These are phyloP conservation scores for Lordiphosa clarofinis DNA, from an alignment of 1,140 invertebrate genomes.

Conservation along the genomic window DNA sequence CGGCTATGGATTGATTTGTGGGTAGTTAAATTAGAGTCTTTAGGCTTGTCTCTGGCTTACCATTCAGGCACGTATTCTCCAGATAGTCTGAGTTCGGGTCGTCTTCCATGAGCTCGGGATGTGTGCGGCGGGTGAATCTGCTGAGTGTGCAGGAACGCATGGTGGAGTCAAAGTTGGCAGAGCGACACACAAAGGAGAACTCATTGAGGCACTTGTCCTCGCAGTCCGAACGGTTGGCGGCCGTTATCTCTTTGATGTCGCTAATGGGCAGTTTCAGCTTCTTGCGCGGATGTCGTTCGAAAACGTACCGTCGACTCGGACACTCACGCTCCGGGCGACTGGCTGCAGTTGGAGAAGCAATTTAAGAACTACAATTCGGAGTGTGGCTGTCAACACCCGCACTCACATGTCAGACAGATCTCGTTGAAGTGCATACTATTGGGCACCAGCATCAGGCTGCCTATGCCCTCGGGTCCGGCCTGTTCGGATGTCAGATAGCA, in stretches of 20 bases:
- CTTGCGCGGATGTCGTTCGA: constrained; percentile 91
- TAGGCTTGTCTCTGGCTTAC: constrained; percentile 80
- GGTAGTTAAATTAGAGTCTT: neutral
- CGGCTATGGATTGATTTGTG: constrained; percentile 81
- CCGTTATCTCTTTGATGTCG: constrained; percentile 89
- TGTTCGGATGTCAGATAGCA: constrained; percentile 93
- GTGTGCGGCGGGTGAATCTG: constrained; percentile 89
- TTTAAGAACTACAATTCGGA: constrained; percentile 1
- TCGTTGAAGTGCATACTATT: constrained; percentile 94
- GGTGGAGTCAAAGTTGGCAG: constrained; percentile 89
- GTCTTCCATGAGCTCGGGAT: constrained; percentile 90
- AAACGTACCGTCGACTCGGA: constrained; percentile 91
- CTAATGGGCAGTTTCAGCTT: constrained; percentile 88
- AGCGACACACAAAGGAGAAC: constrained; percentile 92
- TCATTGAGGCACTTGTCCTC: constrained; percentile 94
- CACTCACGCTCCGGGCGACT: constrained; percentile 92
- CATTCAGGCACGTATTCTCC: constrained; percentile 94
- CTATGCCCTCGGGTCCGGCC: constrained; percentile 90
- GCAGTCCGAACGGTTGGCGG: constrained; percentile 91
- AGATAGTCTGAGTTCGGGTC: constrained; percentile 93
- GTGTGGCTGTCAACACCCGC: neutral
- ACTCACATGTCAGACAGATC: constrained; percentile 93
- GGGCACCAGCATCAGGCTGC: constrained; percentile 90
- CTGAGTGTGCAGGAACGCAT: constrained; percentile 89
- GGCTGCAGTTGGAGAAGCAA: constrained; percentile 81